phyloP scores from a whole-genome alignment of 2,888 invertebrate species.

The Lymantria monacha region DNA sequence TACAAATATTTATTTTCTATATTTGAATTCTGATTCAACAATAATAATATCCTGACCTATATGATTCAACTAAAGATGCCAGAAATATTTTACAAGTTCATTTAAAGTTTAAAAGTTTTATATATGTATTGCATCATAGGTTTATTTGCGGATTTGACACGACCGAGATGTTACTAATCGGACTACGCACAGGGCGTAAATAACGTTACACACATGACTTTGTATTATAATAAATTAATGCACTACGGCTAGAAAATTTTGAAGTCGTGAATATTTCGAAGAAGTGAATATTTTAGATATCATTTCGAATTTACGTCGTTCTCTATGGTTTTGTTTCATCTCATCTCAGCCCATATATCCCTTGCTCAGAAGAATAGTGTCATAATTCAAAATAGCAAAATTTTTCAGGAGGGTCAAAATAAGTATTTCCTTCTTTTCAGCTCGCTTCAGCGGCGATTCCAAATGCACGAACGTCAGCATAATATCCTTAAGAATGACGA shows the following conservation, averaged over 20 bases:
- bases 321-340: too few relatives aligned
- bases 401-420: too few relatives aligned
- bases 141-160: conserved; percentile 67
- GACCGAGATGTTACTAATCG: conserved; percentile 43
- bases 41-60: conserved; percentile 13
- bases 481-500: too few relatives aligned
- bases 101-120: conserved; percentile 29
- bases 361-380: too few relatives aligned
- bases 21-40: conserved; percentile 5
- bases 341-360: too few relatives aligned
- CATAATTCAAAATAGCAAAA: too few relatives aligned
- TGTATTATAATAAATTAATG: conserved; percentile 2
- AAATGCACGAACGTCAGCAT: too few relatives aligned
- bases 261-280: too few relatives aligned
- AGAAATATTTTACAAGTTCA: conserved; percentile 36
- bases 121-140: conserved; percentile 57
- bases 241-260: not conserved
- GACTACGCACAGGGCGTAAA: conserved; percentile 28
- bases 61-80: conserved; percentile 30
- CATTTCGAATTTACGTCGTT: too few relatives aligned
- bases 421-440: too few relatives aligned
- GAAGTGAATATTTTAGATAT: too few relatives aligned
- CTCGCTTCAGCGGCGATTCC: too few relatives aligned
- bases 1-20: not conserved
- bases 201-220: conserved; percentile 25